phyloP scores from a whole-genome alignment of 2,113 vertebrate genomes.

The Halcyon malimbica region DNA sequence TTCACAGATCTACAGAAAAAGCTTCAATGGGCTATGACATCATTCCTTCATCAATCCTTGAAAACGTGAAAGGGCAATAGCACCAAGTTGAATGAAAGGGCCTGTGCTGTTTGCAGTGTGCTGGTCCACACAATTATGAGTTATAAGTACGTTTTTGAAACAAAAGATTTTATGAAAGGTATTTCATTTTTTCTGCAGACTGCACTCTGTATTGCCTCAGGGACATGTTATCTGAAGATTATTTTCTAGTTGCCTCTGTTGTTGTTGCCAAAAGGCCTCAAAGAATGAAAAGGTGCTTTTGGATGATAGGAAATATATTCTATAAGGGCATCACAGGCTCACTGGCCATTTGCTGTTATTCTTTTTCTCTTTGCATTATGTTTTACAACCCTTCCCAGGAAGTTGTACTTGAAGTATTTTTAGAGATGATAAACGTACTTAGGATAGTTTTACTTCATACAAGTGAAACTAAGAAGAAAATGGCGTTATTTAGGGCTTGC shows the following conservation, averaged over 20 bases:
- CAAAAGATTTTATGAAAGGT: conserved; percentile 7
- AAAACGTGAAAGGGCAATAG: not conserved
- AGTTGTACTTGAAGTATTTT: not conserved
- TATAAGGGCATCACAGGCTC: not conserved
- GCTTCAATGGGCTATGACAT: not conserved
- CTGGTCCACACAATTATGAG: not conserved
- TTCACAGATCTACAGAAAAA: not conserved
- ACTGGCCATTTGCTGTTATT: not conserved
- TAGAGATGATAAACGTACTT: not conserved
- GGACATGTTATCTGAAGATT: conserved; percentile 23
- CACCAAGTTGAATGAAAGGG: not conserved
- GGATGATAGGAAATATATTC: not conserved
- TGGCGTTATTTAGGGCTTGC: not conserved
- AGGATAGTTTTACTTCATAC: not conserved
- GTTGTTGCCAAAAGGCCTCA: conserved; percentile 1
- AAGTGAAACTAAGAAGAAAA: not conserved
- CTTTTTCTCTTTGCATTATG: not conserved
- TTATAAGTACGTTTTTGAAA: not conserved
- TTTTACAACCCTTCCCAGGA: not conserved
- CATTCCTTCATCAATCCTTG: not conserved
- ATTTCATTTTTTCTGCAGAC: conserved; percentile 16
- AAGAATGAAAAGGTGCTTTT: conserved; percentile 26
- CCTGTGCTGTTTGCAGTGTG: not conserved
- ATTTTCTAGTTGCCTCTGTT: conserved; percentile 26
- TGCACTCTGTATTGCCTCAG: not conserved